These are phyloP conservation scores for Globodera rostochiensis DNA, from an alignment of 1,140 invertebrate species.

Conservation along the genomic window DNA sequence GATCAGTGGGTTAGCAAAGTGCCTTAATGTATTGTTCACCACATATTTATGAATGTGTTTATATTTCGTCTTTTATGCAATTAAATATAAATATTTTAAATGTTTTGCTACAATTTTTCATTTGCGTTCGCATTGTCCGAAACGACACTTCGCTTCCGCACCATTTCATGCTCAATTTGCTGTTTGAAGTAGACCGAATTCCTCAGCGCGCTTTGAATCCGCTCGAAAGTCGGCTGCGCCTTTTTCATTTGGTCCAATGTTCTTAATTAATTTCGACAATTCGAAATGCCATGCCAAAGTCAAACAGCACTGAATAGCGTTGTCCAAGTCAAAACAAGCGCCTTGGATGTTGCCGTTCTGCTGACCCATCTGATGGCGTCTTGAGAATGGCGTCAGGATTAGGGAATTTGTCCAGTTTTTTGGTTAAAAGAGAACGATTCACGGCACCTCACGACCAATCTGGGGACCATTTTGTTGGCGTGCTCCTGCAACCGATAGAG, in stretches of 20 bases:
- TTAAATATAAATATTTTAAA: no score
- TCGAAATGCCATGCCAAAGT: not conserved
- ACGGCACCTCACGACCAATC: conserved; percentile 55
- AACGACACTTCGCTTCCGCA: conserved; percentile 11
- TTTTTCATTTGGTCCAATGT: conserved; percentile 67
- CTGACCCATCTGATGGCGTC: conserved; percentile 42
- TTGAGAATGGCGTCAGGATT: not conserved
- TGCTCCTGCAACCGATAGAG: conserved; percentile 69
- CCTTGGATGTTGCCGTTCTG: conserved; percentile 47
- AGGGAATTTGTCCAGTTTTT: no score
- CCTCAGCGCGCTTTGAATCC: conserved; percentile 67
- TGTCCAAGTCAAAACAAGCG: conserved; percentile 57
- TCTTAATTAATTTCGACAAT: conserved; percentile 54
- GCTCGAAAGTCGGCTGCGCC: conserved; percentile 66
- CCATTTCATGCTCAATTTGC: conserved; percentile 68
- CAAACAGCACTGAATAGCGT: conserved; percentile 48
- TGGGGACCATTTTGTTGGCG: conserved; percentile 67
- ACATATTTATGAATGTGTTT: not conserved
- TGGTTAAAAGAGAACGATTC: no score
- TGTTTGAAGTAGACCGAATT: conserved; percentile 69
- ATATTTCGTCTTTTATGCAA: no score
- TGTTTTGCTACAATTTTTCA: not conserved
- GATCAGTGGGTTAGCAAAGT: no score
- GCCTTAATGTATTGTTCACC: no score
- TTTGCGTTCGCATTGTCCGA: not conserved